Evolutionary conservation across 1,140 invertebrate genomes (phyloP), one percentile per base, ranked within the genome.

Genomic region (Nylanderia fulva): DNA sequence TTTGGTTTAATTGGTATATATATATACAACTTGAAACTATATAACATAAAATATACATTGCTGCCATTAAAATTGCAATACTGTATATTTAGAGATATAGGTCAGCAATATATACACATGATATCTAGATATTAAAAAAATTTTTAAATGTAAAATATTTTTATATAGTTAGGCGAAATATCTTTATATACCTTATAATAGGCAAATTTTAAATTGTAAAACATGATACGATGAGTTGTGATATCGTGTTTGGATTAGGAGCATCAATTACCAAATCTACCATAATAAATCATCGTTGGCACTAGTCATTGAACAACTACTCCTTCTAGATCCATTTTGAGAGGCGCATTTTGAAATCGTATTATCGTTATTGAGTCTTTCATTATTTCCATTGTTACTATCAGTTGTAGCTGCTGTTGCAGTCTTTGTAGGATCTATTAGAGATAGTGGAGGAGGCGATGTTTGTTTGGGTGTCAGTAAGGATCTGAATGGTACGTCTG

Each of bases 211-310:
- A 33, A 33, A 21, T 6, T 13, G 9, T n/a, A 27, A 2, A 0
- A 58, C 21, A 21, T 72, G 36, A 48, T 21, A 60, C 24, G 18
- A 75, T 83, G 60, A 39, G 21, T 58, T 7, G 21, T 79, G 33
- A n/a, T 68, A 79, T 54, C 33, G 48, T 58, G 56, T 61, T 72
- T 18, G 74, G 58, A n/a, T 71, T 79, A 85, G 85, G 87, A 87
- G 48, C 85, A 84, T 93, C 93, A 95, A 95, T 96, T 96, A 96
- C 96, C 96, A 96, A 95, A 94, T 97, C 96, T 94, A 97, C 96
- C 96, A 97, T 96, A 93, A 97, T 97, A 96, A 97, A 93, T 97
- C 96, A 88, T 97, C 96, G 87, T 96, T 95, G 71, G 95, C 95
- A 87, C 96, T 96, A 61, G 94, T 95, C 92, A 95, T 94, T 27